These are phyloP conservation scores for Dysidea cf. avara DNA, from an alignment of 37 sponge, comb jelly and placozoan species.

Conservation along the genomic window DNA sequence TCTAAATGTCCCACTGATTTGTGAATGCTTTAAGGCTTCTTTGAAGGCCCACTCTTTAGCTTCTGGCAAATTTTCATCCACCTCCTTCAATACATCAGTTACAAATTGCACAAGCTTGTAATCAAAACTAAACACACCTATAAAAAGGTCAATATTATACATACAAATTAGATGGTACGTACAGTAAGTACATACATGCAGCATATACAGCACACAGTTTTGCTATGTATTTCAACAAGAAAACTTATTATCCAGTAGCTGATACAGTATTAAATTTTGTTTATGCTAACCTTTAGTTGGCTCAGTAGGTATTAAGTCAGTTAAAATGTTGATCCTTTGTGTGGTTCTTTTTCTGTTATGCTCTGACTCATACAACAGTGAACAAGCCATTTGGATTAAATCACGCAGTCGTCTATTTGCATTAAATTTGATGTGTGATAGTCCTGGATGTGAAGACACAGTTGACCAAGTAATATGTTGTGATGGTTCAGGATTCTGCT, in stretches of 20 bases:
- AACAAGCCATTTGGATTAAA: constrained; percentile 61
- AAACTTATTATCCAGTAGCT: too few species aligned
- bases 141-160: not conserved
- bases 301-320: constrained; percentile 36
- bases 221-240: too few species aligned
- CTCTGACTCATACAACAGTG: constrained; percentile 26
- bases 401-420: too few species aligned
- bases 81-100: constrained; percentile 19
- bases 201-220: too few species aligned
- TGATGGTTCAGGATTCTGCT: too few species aligned
- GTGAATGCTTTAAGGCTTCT: constrained; percentile 60
- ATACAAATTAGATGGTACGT: too few species aligned
- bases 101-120: constrained; percentile 41
- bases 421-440: too few species aligned
- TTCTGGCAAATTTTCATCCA: constrained; percentile 21
- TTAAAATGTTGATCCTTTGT: constrained; percentile 26
- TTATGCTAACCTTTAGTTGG: too few species aligned
- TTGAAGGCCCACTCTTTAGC: constrained; percentile 50
- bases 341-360: constrained; percentile 30
- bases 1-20: constrained; percentile 60
- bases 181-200: too few species aligned
- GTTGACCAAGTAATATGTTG: too few species aligned
- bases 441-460: too few species aligned
- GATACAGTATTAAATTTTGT: too few species aligned
- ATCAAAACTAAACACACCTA: constrained; percentile 35